These are phyloP conservation scores for Gari tellinella DNA, from an alignment of 2,888 invertebrate species.

Conservation along the genomic window DNA sequence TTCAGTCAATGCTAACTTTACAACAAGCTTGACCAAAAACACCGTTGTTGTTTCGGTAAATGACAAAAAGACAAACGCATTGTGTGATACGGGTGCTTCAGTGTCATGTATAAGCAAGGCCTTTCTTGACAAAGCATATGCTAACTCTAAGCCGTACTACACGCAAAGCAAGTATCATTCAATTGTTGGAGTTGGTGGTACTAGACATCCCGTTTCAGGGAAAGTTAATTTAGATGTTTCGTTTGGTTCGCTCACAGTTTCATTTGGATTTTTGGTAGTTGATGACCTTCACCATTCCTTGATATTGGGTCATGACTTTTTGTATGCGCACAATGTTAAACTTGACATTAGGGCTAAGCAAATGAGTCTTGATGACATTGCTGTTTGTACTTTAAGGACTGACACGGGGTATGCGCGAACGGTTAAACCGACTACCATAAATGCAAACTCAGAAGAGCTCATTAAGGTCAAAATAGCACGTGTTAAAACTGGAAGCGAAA, in stretches of 20 bases:
- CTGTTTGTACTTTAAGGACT: conserved; percentile 24
- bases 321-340: conserved; percentile 7
- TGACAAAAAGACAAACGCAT: too few species aligned
- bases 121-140: conserved; percentile 11
- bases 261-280: conserved; percentile 2
- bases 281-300: too few species aligned
- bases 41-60: too few species aligned
- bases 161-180: conserved; percentile 8
- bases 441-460: conserved; percentile 20
- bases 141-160: conserved; percentile 2
- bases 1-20: conserved; percentile 29
- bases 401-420: conserved; percentile 24
- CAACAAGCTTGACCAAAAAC: too few species aligned
- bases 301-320: conserved; percentile 21
- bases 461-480: conserved; percentile 29
- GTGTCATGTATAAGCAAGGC: background rate
- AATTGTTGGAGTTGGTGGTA: conserved; percentile 23
- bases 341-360: conserved; percentile 6
- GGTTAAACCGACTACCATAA: conserved; percentile 4
- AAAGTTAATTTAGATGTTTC: conserved; percentile 1
- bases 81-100: too few species aligned
- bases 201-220: conserved; percentile 10
- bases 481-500: background rate
- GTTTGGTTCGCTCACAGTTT: conserved; percentile 4
- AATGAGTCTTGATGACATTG: conserved; percentile 9